Percentiles rank a stretch among this genome's conserved stretches.
Conservation (phyloP, 1,140 invertebrate genomes). For the Mylabris phalerata region DNA sequence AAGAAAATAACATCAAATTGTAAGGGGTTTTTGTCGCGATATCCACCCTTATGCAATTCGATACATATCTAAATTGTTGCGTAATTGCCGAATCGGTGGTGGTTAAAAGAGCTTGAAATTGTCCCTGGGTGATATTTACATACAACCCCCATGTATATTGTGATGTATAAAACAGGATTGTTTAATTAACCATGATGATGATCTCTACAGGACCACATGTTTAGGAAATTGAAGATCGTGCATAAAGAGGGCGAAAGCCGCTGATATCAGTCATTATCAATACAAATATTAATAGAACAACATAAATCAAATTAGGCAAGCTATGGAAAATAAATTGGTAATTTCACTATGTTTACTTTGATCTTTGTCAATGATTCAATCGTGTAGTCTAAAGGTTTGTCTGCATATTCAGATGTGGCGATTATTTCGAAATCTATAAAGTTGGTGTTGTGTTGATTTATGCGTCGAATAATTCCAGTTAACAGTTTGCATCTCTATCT, state of each 20-base stretch:
- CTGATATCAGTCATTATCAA: conserved; percentile 14
- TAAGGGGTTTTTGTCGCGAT: background rate
- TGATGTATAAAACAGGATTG: conserved; percentile 16
- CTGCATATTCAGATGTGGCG: background rate
- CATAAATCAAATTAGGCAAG: conserved; percentile 10
- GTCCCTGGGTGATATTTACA: conserved; percentile 39
- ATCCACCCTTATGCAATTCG: conserved; percentile 11
- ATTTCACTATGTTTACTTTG: no score
- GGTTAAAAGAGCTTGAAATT: conserved; percentile 44
- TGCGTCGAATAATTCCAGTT: no score
- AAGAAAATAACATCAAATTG: no score
- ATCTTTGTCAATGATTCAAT: background rate
- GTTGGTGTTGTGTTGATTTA: no score
- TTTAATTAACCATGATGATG: conserved; percentile 41
- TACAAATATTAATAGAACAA: conserved; percentile 14
- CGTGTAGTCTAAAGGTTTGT: background rate
- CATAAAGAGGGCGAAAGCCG: background rate
- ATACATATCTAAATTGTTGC: conserved; percentile 41
- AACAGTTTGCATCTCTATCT: no score
- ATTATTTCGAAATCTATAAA: no score
- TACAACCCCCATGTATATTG: conserved; percentile 17
- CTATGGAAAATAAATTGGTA: no score
- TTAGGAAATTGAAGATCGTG: background rate
- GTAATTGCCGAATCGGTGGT: conserved; percentile 37
- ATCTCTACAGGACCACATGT: conserved; percentile 21